Evolutionary conservation across 2,888 invertebrate species (phyloP).

Genomic region (Phaonia tiefii): DNA sequence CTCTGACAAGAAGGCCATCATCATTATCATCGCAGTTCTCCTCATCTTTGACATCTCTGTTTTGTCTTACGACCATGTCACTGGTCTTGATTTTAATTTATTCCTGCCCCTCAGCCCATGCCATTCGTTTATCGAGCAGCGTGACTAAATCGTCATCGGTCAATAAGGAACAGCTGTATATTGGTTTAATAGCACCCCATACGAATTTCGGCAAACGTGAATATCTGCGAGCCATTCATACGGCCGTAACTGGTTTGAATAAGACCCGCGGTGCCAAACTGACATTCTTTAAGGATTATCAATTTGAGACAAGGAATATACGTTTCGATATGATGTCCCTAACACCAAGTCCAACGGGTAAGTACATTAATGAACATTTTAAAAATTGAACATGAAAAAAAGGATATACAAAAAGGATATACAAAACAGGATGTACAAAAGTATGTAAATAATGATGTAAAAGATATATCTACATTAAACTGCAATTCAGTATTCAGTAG

Average conservation of each 20-base stretch:
- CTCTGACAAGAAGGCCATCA: background rate
- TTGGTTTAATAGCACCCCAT: slow-evolving; percentile 80
- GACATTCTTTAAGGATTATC: slow-evolving; percentile 84
- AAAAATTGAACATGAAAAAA: too few species aligned
- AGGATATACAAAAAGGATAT: too few species aligned
- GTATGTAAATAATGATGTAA: too few species aligned
- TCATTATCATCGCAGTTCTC: background rate
- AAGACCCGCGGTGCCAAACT: slow-evolving; percentile 83
- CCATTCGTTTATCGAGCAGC: slow-evolving; percentile 75
- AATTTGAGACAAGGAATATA: slow-evolving; percentile 84
- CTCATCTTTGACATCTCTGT: slow-evolving; percentile 6
- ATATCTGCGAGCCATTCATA: slow-evolving; percentile 85
- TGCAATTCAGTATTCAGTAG: too few species aligned
- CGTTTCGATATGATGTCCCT: slow-evolving; percentile 86
- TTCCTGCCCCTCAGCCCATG: slow-evolving; percentile 68
- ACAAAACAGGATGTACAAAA: too few species aligned
- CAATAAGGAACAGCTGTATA: slow-evolving; percentile 79
- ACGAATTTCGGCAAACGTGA: slow-evolving; percentile 83
- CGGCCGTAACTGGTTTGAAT: slow-evolving; percentile 83
- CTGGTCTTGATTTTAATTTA: slow-evolving; percentile 65
- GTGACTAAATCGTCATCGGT: slow-evolving; percentile 73
- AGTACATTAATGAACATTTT: slow-evolving; percentile 71
- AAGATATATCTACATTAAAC: too few species aligned
- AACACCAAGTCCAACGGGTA: slow-evolving; percentile 89
- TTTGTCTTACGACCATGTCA: slow-evolving; percentile 5